These are phyloP conservation scores for Dryas iulia DNA, from an alignment of 1,140 invertebrate species.

Conservation along the genomic window DNA sequence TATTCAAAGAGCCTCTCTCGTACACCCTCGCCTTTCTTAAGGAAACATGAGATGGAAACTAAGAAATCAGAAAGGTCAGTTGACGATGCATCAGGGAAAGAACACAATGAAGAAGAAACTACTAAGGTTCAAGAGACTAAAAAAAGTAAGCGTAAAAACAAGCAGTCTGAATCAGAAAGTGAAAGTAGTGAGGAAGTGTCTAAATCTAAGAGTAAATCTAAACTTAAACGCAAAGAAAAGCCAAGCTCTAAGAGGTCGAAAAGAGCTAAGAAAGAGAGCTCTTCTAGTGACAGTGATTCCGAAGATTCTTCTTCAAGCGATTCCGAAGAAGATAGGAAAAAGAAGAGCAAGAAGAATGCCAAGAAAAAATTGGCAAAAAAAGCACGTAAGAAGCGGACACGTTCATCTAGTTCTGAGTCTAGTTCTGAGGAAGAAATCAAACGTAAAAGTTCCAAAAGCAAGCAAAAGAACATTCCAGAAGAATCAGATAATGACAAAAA, in stretches of 20 bases:
- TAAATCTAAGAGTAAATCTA: slow-evolving; percentile 75
- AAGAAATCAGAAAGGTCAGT: slow-evolving; percentile 72
- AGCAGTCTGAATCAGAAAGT: slow-evolving; percentile 70
- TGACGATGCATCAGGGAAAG: slow-evolving; percentile 66
- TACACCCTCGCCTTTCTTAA: slow-evolving; percentile 89
- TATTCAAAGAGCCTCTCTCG: slow-evolving; percentile 87
- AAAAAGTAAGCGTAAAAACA: slow-evolving; percentile 67
- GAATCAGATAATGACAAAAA: slow-evolving; percentile 72
- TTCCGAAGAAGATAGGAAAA: slow-evolving; percentile 83
- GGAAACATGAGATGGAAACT: slow-evolving; percentile 86
- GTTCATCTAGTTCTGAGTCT: slow-evolving; percentile 80
- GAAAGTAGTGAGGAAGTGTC: slow-evolving; percentile 68
- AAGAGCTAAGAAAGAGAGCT: slow-evolving; percentile 76
- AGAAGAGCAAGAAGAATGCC: slow-evolving; percentile 80
- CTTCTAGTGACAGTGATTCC: slow-evolving; percentile 82
- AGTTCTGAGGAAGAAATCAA: slow-evolving; percentile 82
- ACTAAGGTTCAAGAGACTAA: slow-evolving; percentile 54
- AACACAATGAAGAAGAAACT: slow-evolving; percentile 59
- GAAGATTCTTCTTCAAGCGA: slow-evolving; percentile 82
- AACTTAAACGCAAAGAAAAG: slow-evolving; percentile 75
- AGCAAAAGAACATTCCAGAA: slow-evolving; percentile 75
- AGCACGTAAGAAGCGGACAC: slow-evolving; percentile 74
- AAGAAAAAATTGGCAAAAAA: slow-evolving; percentile 77
- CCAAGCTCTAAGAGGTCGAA: slow-evolving; percentile 75
- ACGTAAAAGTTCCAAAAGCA: slow-evolving; percentile 78